Evolutionary conservation across 2,888 invertebrate genomes (phyloP).

Genomic region (Agapostemon virescens): DNA sequence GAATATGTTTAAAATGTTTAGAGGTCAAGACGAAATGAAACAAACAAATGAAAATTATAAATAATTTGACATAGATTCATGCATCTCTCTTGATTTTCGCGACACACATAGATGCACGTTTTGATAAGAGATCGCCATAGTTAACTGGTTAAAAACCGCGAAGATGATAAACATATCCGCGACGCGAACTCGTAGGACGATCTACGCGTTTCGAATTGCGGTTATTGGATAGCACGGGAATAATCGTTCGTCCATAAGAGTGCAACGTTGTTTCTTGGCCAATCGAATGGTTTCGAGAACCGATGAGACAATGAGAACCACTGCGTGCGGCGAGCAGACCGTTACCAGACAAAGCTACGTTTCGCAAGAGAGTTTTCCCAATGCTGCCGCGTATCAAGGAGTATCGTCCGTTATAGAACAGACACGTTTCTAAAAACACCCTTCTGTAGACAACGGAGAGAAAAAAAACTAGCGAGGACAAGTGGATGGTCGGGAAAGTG

Average conservation of each 20-base stretch:
- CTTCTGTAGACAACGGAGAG: background rate
- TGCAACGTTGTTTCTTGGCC: background rate
- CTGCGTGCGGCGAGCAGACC: constrained; percentile 35
- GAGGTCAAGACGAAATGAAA: too few relatives aligned
- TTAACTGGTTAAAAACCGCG: too few relatives aligned
- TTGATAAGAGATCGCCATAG: too few relatives aligned
- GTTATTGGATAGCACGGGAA: background rate
- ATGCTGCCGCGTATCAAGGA: background rate
- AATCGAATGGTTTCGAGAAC: background rate
- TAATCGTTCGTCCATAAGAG: background rate
- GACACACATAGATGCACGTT: too few relatives aligned
- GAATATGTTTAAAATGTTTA: too few relatives aligned
- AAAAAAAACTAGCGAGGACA: background rate
- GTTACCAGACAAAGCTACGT: constrained; percentile 12
- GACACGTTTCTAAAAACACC: background rate
- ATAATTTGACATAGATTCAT: too few relatives aligned
- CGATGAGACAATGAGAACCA: constrained; percentile 49
- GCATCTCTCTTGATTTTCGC: too few relatives aligned
- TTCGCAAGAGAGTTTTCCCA: constrained; percentile 21
- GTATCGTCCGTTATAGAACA: background rate
- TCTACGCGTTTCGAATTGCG: background rate
- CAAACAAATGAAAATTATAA: too few relatives aligned
- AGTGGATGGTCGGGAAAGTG: constrained; percentile 10
- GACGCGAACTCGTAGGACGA: too few relatives aligned
- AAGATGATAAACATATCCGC: too few relatives aligned